A percentile compares a stretch with the other conserved stretches of the same genome.
Evolutionary conservation across 2,888 invertebrate species (phyloP).

Genomic region (Orchestes rusci): DNA sequence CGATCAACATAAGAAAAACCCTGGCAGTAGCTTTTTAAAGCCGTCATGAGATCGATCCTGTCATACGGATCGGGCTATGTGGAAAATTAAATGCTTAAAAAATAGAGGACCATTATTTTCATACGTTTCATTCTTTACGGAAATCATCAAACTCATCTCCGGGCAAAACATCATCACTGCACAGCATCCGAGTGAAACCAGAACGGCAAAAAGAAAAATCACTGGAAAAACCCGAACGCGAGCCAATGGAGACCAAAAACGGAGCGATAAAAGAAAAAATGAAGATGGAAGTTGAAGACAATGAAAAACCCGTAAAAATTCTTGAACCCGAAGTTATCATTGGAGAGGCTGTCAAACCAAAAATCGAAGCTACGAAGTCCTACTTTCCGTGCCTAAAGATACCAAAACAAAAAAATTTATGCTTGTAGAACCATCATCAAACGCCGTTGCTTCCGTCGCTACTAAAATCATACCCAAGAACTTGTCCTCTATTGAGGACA

Average conservation of each 20-base stretch:
- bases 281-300: slow-evolving; percentile 22
- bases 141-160: slow-evolving; percentile 33
- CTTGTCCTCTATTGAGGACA: slow-evolving; percentile 46
- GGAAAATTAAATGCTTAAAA: no score
- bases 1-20: no score
- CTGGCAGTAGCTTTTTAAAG: no score
- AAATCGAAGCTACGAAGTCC: slow-evolving; percentile 15
- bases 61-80: no score
- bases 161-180: slow-evolving; percentile 46
- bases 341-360: slow-evolving; percentile 18
- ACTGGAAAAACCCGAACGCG: slow-evolving; percentile 21
- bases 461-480: slow-evolving; percentile 41
- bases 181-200: slow-evolving; percentile 62
- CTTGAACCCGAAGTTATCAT: slow-evolving; percentile 15
- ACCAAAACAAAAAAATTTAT: slow-evolving; percentile 20
- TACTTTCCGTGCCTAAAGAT: slow-evolving; percentile 17
- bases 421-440: slow-evolving; percentile 38
- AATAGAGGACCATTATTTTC: no score
- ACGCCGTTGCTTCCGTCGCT: slow-evolving; percentile 42
- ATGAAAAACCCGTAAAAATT: slow-evolving; percentile 11
- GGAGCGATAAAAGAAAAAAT: slow-evolving; percentile 15
- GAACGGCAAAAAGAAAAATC: slow-evolving; percentile 43
- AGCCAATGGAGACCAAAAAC: slow-evolving; percentile 9
- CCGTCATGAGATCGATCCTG: no score
- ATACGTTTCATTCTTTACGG: slow-evolving; percentile 19